Base-by-base conservation (phyloP, 35 echinoderm and acorn worm genomes). In the Lytechinus pictus region DNA sequence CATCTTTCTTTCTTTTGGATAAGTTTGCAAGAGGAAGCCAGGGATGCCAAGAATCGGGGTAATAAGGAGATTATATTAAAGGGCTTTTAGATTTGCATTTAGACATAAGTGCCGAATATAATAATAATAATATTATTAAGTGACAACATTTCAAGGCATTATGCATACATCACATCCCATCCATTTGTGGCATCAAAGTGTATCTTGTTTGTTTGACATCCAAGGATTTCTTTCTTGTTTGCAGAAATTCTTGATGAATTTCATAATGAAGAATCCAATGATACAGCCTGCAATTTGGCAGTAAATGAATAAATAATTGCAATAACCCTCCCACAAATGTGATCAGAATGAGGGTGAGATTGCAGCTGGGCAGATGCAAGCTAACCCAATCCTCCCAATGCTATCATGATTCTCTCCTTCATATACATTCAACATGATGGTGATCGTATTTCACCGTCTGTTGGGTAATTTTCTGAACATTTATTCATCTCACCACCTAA, bases 381-480 rank as follows among this genome's bases (percentile, higher is more conserved):
- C 16, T n/a, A 24, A 16, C 0, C 4, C 6, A 79, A 79, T 79
- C 19, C 19, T 79, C 6, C 33, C 8, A 3, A 79, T 2, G 66
- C 66, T 24, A 16, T 24, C 0, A 79, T 79, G 66, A 24, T 16
- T 24, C 19, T 24, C 21, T 16, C 66, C 66, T 7, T 16, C n/a
- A 79, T 79, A 79, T 79, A 79, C 66, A 79, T 79, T 19, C 66
- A 79, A 79, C 66, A 79, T 79, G 6, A 79, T 79, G 66, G 4
- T 16, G 66, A 79, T 79, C 66, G n/a, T 79, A 79, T 79, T 79
- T 79, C 66, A 79, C 66, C 66, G 66, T 79, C 66, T 79, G 66
- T 79, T 79, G 66, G 21, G 66, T 79, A 79, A 79, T 79, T 79
- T 79, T 79, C 66, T 24, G 16, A n/a, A 79, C 66, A 79, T 79